These are phyloP conservation scores for Marcusenius ussheri DNA, from an alignment of 2,113 vertebrate genomes.

Conservation along the genomic window DNA sequence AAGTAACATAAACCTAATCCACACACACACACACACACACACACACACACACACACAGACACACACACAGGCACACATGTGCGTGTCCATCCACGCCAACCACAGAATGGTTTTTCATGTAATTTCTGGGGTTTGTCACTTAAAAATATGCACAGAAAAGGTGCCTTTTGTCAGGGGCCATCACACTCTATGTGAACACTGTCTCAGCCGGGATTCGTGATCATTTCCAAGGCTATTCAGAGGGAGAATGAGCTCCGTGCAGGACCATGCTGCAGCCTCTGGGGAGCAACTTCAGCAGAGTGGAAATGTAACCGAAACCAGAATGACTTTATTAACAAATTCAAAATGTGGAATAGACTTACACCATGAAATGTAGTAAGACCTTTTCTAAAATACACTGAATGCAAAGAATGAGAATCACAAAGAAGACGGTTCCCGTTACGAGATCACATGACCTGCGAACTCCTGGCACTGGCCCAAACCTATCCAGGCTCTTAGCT, in stretches of 20 bases:
- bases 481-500: not conserved
- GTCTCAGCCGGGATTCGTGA: not conserved
- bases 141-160: not conserved
- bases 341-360: not conserved
- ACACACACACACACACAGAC: not conserved
- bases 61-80: not conserved
- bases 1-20: not conserved
- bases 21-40: too few species aligned
- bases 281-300: not conserved
- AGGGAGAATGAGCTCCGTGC: not conserved
- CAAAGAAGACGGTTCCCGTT: not conserved
- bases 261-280: not conserved
- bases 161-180: not conserved
- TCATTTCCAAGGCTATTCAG: not conserved
- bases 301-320: not conserved
- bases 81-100: not conserved
- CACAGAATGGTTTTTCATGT: not conserved
- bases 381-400: not conserved
- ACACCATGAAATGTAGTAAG: not conserved
- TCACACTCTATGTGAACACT: not conserved
- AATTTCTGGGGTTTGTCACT: not conserved
- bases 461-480: not conserved
- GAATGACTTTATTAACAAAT: not conserved
- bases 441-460: not conserved
- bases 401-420: not conserved